These are phyloP conservation scores for Anoura caudifer DNA, from an alignment of 2,113 vertebrate genomes.

Conservation along the genomic window DNA sequence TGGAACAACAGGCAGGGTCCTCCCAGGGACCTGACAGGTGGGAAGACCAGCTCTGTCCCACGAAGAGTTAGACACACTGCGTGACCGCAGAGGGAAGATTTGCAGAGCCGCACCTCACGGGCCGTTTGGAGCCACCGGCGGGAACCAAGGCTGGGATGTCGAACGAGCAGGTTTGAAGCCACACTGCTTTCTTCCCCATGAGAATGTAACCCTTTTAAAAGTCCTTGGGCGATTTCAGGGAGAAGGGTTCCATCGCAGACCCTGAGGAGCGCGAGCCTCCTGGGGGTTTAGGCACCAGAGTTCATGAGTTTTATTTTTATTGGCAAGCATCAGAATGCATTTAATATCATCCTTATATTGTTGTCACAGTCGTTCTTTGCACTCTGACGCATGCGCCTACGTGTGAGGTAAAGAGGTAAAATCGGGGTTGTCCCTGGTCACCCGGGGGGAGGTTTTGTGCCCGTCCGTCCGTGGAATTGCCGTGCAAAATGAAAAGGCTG, in stretches of 20 bases:
- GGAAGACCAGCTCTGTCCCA: background rate
- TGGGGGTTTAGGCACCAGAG: accelerated
- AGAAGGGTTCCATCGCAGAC: background rate
- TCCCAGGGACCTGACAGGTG: background rate
- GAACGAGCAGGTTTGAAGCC: background rate
- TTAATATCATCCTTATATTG: background rate
- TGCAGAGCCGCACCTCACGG: background rate
- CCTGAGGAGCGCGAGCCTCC: background rate
- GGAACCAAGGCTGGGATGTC: background rate
- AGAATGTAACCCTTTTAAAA: background rate
- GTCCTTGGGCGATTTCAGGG: background rate
- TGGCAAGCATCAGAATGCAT: background rate
- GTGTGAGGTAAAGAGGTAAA: background rate
- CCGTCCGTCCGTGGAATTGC: too few relatives aligned
- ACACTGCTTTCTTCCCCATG: background rate
- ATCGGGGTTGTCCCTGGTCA: accelerated
- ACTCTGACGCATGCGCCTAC: background rate
- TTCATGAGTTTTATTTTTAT: background rate
- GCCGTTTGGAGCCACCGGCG: background rate
- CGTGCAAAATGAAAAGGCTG: background rate
- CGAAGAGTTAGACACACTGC: background rate
- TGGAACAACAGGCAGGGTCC: background rate
- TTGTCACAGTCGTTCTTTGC: accelerated
- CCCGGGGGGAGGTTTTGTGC: background rate
- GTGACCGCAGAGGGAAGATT: too few relatives aligned